Base-by-base conservation (phyloP, 1,140 invertebrate genomes). In the Leptoteleia sp. region DNA sequence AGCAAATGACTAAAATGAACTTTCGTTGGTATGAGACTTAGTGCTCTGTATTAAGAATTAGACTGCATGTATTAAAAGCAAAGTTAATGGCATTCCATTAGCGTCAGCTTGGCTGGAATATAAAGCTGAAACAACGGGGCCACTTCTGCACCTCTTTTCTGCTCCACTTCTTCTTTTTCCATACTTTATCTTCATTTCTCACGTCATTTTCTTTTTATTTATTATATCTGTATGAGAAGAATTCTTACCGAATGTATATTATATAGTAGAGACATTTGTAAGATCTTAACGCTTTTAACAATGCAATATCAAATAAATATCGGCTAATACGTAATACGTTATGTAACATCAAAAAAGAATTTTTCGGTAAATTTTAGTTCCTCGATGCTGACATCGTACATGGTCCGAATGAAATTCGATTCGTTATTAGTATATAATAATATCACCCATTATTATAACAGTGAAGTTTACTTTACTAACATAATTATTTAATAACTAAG, bases 81-180 rank as follows among this genome's bases (percentile, higher is more conserved):
- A 71, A 73, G 72, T 50, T 80, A 82, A 82, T 78, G 72, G 73
- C 59, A 78, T 78, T 80, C 80, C 80, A 81, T 82, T 82, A 82
- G 73, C 70, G 59, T 77, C 65, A 76, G 71, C 68, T 73, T 73
- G 55, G 55, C 61, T 76, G 62, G 48, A 80, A 82, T 80, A 80
- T 80, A 76, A 82, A 79, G 55, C 70, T 75, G 62, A 80, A 82
- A 78, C 80, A 76, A 82, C 67, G 65, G 71, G 27, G 61, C 57
- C 59, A 76, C 52, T 71, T 73, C 35, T 47, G 35, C 8, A 45
- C 73, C 65, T 76, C 61, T 45, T 65, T n/a, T 8, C 40, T 35
- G 54, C 25, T 50, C 62, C 52, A 35, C 57, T 62, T 57, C n/a
- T 47, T 61, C 37, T 67, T 70, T 17, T 67, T 71, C n/a, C 16